These are phyloP conservation scores for Mythimna loreyi DNA, from an alignment of 2,888 invertebrate genomes.

Conservation along the genomic window DNA sequence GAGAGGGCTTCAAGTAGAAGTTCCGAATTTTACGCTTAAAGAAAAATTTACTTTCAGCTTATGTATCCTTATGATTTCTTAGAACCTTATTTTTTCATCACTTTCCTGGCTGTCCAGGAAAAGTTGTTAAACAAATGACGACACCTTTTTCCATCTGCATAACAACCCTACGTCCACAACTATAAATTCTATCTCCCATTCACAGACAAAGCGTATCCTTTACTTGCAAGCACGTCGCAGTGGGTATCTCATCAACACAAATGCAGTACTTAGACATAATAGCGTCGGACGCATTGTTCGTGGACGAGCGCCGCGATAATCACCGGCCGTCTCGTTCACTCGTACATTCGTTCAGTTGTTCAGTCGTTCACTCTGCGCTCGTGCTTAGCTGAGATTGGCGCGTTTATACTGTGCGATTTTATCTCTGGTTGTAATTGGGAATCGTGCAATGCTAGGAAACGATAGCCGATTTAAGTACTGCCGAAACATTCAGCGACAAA, in stretches of 20 bases:
- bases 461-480: background rate
- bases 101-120: background rate
- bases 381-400: constrained; percentile 57
- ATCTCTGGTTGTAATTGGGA: background rate
- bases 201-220: constrained; percentile 57
- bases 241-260: constrained; percentile 68
- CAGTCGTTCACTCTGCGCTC: constrained; percentile 58
- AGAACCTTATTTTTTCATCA: background rate
- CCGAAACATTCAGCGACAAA: too few relatives aligned
- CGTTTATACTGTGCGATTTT: constrained; percentile 67
- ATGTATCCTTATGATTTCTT: too few relatives aligned
- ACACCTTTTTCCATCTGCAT: background rate
- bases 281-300: constrained; percentile 78
- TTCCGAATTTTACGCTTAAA: too few relatives aligned
- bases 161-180: constrained; percentile 14
- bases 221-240: constrained; percentile 54
- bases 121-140: background rate
- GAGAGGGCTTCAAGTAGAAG: too few relatives aligned
- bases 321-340: constrained; percentile 68
- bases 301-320: constrained; percentile 73
- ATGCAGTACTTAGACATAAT: constrained; percentile 73
- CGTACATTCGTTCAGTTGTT: constrained; percentile 53
- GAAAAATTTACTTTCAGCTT: too few relatives aligned
- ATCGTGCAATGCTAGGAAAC: constrained; percentile 7
- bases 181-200: constrained; percentile 34